Evolutionary conservation across 35 echinoderm and acorn worm species (phyloP).

Genomic region (Lytechinus pictus): DNA sequence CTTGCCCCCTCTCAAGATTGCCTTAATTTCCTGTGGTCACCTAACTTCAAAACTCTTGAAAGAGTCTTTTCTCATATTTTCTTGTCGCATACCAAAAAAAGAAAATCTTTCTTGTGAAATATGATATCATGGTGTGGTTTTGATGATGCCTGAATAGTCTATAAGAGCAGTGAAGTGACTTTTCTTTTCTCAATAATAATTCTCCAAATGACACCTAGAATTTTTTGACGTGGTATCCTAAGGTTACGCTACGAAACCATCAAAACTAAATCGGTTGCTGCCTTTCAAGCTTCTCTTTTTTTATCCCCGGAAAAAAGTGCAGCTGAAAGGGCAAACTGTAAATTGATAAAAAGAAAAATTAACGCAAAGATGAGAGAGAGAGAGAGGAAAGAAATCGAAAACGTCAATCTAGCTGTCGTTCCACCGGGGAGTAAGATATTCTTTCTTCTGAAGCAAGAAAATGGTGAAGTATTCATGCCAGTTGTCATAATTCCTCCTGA

Average conservation of each 20-base stretch:
- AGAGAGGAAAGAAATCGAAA: neutral
- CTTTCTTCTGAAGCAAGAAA: neutral
- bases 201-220: neutral
- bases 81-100: neutral
- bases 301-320: neutral
- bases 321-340: neutral
- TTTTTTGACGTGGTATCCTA: neutral
- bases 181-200: neutral
- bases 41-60: neutral
- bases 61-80: neutral
- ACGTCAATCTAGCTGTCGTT: slow-evolving; percentile 10
- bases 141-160: neutral
- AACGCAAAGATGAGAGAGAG: neutral
- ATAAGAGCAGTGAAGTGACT: neutral
- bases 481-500: neutral
- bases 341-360: neutral
- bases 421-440: neutral
- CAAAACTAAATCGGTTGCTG: neutral
- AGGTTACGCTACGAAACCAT: neutral
- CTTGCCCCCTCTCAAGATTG: slow-evolving; percentile 11
- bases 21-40: slow-evolving; percentile 38
- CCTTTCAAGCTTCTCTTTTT: neutral
- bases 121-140: slow-evolving; percentile 1
- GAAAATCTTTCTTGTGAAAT: neutral
- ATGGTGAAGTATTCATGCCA: slow-evolving; percentile 4